Percentiles rank a stretch among this genome's conserved stretches.
Evolutionary conservation across 1,140 invertebrate genomes (phyloP).

Genomic region (Drosophila ficusphila): DNA sequence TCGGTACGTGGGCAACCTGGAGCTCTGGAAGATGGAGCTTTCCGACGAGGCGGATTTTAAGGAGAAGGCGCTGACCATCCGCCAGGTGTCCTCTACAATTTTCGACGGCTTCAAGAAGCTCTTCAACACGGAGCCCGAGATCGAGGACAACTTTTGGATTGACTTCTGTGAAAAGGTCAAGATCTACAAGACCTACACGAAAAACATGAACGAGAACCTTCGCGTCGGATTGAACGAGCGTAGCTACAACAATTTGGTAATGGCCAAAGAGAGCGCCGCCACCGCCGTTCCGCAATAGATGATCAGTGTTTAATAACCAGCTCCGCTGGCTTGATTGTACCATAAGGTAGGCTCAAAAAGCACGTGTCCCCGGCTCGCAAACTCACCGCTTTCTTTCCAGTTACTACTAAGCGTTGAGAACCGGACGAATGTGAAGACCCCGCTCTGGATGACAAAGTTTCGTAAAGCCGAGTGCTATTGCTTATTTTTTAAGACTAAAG

Average conservation of each 20-base stretch:
- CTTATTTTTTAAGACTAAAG: constrained; percentile 16
- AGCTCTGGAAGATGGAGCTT: constrained; percentile 88
- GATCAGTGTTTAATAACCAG: constrained; percentile 6
- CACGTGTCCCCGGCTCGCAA: not conserved
- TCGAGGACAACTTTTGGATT: constrained; percentile 86
- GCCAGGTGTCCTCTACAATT: constrained; percentile 87
- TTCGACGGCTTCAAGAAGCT: constrained; percentile 86
- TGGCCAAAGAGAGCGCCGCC: constrained; percentile 25
- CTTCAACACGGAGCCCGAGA: constrained; percentile 62
- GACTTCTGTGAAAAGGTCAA: constrained; percentile 86
- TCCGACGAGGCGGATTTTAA: constrained; percentile 87
- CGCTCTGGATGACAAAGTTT: constrained; percentile 9
- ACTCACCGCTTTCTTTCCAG: not conserved
- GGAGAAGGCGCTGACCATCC: constrained; percentile 88
- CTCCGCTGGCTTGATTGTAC: not conserved
- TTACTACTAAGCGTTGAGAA: constrained; percentile 22
- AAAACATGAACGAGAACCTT: constrained; percentile 86
- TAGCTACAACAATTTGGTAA: constrained; percentile 55
- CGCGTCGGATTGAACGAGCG: constrained; percentile 85
- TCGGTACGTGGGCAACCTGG: constrained; percentile 90
- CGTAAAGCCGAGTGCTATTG: constrained; percentile 13
- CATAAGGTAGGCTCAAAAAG: not conserved
- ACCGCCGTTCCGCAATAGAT: not conserved
- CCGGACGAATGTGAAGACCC: constrained; percentile 1
- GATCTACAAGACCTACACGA: constrained; percentile 86